phyloP scores from a whole-genome alignment of 2,797 vertebrate species.

The Cetoscarus ocellatus region DNA sequence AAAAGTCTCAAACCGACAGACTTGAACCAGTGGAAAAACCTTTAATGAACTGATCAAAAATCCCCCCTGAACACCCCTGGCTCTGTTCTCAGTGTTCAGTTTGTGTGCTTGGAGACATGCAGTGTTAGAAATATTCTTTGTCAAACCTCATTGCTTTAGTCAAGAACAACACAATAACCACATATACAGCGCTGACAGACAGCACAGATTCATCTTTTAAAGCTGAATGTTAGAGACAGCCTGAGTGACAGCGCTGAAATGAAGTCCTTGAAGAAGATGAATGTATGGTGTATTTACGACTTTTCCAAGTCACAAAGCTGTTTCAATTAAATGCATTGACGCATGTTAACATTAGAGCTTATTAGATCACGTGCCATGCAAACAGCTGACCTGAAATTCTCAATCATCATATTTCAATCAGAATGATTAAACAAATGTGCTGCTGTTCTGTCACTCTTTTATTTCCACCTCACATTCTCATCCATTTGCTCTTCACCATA shows the following conservation, averaged over 20 bases:
- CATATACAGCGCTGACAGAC: neutral
- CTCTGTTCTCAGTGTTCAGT: neutral
- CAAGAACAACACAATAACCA: neutral
- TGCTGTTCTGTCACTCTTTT: neutral
- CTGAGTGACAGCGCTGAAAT: neutral
- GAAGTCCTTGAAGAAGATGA: neutral
- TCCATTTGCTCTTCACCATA: neutral
- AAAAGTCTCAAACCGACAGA: neutral
- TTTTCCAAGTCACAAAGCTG: neutral
- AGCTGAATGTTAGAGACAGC: too few species aligned
- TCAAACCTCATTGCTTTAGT: neutral
- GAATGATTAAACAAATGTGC: neutral
- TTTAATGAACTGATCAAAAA: neutral
- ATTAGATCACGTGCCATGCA: neutral
- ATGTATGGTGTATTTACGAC: neutral
- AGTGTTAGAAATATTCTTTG: neutral
- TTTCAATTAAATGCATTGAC: neutral
- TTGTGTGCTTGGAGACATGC: neutral
- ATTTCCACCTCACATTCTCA: conserved; percentile 7
- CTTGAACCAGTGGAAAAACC: neutral
- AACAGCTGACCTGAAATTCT: neutral
- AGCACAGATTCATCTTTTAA: too few species aligned
- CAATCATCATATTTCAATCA: neutral
- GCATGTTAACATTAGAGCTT: neutral
- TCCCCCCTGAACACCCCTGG: neutral